Evolutionary conservation across 2,888 invertebrate genomes (phyloP), one percentile per base, ranked within the genome.

Genomic region (Gandaritis pyraliata): DNA sequence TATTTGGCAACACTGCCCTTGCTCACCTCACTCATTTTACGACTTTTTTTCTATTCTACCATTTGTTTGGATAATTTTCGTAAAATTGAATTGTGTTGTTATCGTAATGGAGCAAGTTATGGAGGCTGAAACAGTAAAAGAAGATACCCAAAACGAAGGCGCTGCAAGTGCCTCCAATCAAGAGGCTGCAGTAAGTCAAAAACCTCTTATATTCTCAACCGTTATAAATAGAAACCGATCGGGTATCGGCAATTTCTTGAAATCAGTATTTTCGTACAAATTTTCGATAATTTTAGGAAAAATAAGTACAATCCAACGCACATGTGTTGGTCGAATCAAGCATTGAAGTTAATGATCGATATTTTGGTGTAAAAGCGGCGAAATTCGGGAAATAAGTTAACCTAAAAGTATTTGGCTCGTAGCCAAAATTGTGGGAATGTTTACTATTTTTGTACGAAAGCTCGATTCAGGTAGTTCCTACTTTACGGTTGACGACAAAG

Each of bases 391-490:
- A 72, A 77, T 80, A 72, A 71, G 72, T 76, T 87, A 90, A 89
- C 88, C 87, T 87, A 79, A 78, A 85, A 82, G 72, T 74, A 68
- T 52, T 83, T 90, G 90, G 91, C 85, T 65, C 41, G 60, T 45
- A 61, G 85, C 91, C 90, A 90, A 82, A 33, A 73, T 74, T 73
- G 72, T 66, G 71, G 78, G 61, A 81, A 79, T 89, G 85, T 90
- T 90, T 90, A 86, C 82, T 91, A 91, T 91, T 90, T 90, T 79
- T 81, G 87, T 88, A 85, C 88, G 47, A 73, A 80, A 83, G 82
- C 82, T 85, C 85, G 80, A 83, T 87, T 85, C 81, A 75, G 74
- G 71, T 80, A 80, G 78, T 84, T 86, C 86, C 80, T 81, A 86
- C 87, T 83, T 81, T 87, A 86, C 77, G 85, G 87, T 77, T 73